Percentiles rank a stretch among this genome's conserved stretches.
These are phyloP conservation scores for Apodemia duryi DNA, from an alignment of 2,888 invertebrate genomes.

Conservation along the genomic window DNA sequence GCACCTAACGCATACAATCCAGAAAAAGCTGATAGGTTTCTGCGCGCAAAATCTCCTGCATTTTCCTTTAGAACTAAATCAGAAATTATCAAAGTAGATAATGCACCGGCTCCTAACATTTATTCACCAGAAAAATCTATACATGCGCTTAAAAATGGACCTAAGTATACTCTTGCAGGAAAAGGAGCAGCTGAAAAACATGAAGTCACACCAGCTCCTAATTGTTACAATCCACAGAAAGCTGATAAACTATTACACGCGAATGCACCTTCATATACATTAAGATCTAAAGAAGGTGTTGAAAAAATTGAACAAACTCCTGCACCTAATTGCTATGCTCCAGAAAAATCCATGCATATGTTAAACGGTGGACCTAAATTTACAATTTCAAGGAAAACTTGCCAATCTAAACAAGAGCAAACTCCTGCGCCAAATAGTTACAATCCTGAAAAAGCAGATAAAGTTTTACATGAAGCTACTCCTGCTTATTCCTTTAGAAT, in stretches of 20 bases:
- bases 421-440: slow-evolving; percentile 82
- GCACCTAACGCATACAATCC: slow-evolving; percentile 79
- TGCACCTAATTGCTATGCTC: slow-evolving; percentile 83
- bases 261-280: slow-evolving; percentile 84
- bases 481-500: slow-evolving; percentile 86
- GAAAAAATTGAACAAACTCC: slow-evolving; percentile 83
- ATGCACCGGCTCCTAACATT: slow-evolving; percentile 71
- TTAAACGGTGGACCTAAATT: slow-evolving; percentile 83
- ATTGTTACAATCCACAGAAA: slow-evolving; percentile 80
- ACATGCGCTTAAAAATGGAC: slow-evolving; percentile 75
- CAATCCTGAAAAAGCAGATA: slow-evolving; percentile 79
- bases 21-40: slow-evolving; percentile 65
- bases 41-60: slow-evolving; percentile 72
- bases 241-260: slow-evolving; percentile 77
- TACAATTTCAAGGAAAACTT: slow-evolving; percentile 83
- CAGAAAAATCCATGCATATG: slow-evolving; percentile 81
- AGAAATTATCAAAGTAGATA: slow-evolving; percentile 48
- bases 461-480: slow-evolving; percentile 78
- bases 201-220: slow-evolving; percentile 81
- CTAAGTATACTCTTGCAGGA: slow-evolving; percentile 82
- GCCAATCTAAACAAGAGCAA: slow-evolving; percentile 75
- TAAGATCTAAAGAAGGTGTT: slow-evolving; percentile 82
- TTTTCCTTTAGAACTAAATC: slow-evolving; percentile 78
- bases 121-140: slow-evolving; percentile 78
- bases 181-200: slow-evolving; percentile 78